A percentile compares a stretch with the other conserved stretches of the same genome.
phyloP scores from a whole-genome alignment of 2,888 invertebrate species.

The Habrosyne pyritoides region DNA sequence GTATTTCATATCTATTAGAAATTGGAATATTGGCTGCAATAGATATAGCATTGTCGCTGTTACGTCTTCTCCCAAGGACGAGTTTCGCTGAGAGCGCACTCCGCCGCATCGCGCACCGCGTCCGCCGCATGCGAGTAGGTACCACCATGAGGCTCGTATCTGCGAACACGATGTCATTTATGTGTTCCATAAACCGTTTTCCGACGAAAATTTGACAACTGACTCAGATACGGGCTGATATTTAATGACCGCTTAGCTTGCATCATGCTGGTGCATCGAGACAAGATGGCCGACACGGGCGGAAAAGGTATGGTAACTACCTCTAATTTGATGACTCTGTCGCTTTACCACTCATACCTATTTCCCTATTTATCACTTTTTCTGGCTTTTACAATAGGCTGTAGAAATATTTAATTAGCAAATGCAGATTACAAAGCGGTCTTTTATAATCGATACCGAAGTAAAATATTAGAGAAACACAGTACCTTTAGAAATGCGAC shows the following conservation, averaged over 20 bases:
- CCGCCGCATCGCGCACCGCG: conserved; percentile 76
- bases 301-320: conserved; percentile 57
- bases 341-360: conserved; percentile 48
- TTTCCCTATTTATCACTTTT: conserved; percentile 35
- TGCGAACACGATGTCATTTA: conserved; percentile 34
- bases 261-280: conserved; percentile 59
- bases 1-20: not conserved
- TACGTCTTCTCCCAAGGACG: conserved; percentile 67
- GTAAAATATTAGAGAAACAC: not conserved
- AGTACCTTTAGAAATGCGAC: not conserved
- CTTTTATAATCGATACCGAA: not conserved
- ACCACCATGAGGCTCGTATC: conserved; percentile 51
- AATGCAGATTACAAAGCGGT: no score
- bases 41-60: conserved; percentile 21
- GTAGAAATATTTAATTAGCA: no score
- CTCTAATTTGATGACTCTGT: conserved; percentile 41
- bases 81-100: conserved; percentile 69
- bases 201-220: conserved; percentile 10
- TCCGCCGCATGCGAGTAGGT: conserved; percentile 78
- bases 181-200: not conserved
- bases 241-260: conserved; percentile 67
- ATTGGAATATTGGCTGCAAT: conserved; percentile 8
- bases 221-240: conserved; percentile 39
- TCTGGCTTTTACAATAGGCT: conserved; percentile 17
- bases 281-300: conserved; percentile 32